Base-by-base conservation (phyloP, 2,797 vertebrate genomes). In the Tragopan temminckii region DNA sequence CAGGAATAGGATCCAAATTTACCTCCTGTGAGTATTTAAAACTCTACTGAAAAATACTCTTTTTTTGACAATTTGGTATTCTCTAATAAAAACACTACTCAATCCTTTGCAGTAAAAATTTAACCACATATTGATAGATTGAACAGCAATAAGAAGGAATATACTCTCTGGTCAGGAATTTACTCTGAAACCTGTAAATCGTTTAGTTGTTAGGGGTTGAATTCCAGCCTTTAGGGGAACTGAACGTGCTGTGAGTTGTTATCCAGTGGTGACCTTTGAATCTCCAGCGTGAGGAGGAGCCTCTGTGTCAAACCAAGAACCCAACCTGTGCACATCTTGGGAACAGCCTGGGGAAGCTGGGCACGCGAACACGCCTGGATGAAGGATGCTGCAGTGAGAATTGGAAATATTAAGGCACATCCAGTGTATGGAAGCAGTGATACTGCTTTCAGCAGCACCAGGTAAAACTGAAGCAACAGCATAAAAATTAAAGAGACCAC, bases 91-190 rank as follows among this genome's bases (percentile, higher is more conserved):
- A 87, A 71, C 43, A 68, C 7, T 12, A 36, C 15, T 77, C 52
- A 21, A 27, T 77, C 27, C 18, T 93, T 78, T 76, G 80, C 74
- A 85, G 27, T 36, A 85, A 33, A 25, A 72, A 13, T 9, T 35
- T 79, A 89, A 45, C 71, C 33, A 48, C 7, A 13, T 18, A 24
- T 24, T 19, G 31, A 18, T 81, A 58, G 84, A 89, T 10, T 67
- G 33, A 91, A 82, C 48, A 89, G 58, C 87, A 94, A 71, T 89
- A 74, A 80, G 81, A 90, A 83, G 18, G 6, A 46, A 75, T 85
- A 23, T 46, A n/a, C 21, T 40, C 70, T 55, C 33, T 61, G 33
- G 52, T 75, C 19, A 79, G 50, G 64, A 55, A 11, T 76, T 81
- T 79, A 21, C 27, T 55, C 3, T 64, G 19, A 58, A 74, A 85